These are phyloP conservation scores for Pelobates fuscus DNA, from an alignment of 2,113 vertebrate species.

Conservation along the genomic window DNA sequence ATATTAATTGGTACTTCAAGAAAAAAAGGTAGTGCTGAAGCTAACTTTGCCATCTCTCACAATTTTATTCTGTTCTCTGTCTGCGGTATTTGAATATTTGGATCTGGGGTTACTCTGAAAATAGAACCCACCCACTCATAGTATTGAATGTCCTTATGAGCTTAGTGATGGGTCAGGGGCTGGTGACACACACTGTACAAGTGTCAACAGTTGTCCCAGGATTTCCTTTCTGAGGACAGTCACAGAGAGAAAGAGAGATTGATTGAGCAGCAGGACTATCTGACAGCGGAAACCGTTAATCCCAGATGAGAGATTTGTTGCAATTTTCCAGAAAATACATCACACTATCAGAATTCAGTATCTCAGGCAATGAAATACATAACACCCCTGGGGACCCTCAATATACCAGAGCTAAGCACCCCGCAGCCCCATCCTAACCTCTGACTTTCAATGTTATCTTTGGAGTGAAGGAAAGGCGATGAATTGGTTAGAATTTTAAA, in stretches of 20 bases:
- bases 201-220: conserved; percentile 47
- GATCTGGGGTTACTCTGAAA: conserved; percentile 48
- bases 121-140: conserved; percentile 50
- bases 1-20: no score
- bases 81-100: conserved; percentile 45
- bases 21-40: background rate
- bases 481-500: background rate
- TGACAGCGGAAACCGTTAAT: conserved; percentile 39
- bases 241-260: conserved; percentile 19
- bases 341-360: conserved; percentile 24
- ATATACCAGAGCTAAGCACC: background rate
- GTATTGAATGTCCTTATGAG: conserved; percentile 34
- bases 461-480: background rate
- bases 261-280: conserved; percentile 39
- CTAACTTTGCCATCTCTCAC: background rate
- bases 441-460: background rate
- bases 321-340: conserved; percentile 37
- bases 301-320: conserved; percentile 32
- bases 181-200: conserved; percentile 35
- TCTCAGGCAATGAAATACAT: conserved; percentile 3
- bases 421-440: background rate
- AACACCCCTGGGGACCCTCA: background rate
- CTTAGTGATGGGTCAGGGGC: conserved; percentile 2
- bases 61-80: conserved; percentile 33
- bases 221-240: conserved; percentile 39